Evolutionary conservation across 2,888 invertebrate genomes (phyloP).

Genomic region (Melanchra persicariae): DNA sequence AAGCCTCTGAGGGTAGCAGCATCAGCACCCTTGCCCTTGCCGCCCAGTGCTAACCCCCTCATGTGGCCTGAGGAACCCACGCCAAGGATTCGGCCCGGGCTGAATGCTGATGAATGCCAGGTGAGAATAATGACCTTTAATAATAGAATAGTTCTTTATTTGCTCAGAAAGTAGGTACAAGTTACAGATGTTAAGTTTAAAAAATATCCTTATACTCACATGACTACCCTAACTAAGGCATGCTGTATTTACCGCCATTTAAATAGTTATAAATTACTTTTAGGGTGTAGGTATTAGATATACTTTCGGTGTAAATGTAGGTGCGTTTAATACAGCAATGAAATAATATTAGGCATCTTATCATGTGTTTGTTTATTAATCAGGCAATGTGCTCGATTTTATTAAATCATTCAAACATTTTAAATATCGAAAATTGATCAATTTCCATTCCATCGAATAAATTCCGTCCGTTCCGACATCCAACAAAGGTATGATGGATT

Average conservation of each 20-base stretch:
- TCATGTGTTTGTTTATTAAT: neutral
- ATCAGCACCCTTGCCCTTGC: conserved; percentile 79
- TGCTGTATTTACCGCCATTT: too few species aligned
- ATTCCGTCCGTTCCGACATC: neutral
- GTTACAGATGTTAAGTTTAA: too few species aligned
- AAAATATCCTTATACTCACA: too few species aligned
- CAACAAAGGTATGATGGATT: neutral
- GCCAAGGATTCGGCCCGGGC: conserved; percentile 77
- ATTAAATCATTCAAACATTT: conserved; percentile 1
- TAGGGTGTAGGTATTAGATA: too few species aligned
- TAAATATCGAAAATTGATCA: conserved; percentile 6
- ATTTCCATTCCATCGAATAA: neutral
- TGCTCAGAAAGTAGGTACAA: too few species aligned
- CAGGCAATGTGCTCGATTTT: neutral
- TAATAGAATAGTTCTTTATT: too few species aligned
- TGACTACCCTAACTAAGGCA: too few species aligned
- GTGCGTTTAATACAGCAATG: neutral
- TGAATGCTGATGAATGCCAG: conserved; percentile 85
- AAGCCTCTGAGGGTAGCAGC: conserved; percentile 78
- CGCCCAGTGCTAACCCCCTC: conserved; percentile 77
- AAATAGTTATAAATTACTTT: too few species aligned
- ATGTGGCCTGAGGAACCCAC: conserved; percentile 82
- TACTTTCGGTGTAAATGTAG: too few species aligned
- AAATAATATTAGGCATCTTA: neutral
- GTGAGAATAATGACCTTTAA: conserved; percentile 65